A percentile compares a stretch with the other conserved stretches of the same genome.
phyloP scores from a whole-genome alignment of 1,140 invertebrate genomes.

The Ceratitis capitata region DNA sequence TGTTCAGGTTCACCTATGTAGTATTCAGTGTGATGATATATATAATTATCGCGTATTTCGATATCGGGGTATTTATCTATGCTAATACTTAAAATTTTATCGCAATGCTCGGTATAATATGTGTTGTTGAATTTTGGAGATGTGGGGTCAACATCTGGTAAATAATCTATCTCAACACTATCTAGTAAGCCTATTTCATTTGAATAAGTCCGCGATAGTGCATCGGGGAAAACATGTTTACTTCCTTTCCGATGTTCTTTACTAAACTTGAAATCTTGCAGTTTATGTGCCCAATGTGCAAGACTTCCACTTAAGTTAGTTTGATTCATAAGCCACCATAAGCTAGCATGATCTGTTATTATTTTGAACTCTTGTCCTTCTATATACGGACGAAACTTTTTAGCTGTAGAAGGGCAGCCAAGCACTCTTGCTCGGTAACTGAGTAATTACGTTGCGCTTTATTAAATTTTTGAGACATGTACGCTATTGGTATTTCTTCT shows the following conservation, averaged over 20 bases:
- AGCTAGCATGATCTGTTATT: no score
- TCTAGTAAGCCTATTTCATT: background rate
- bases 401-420: no score
- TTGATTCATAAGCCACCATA: no score
- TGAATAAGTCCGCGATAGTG: background rate
- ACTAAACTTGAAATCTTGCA: background rate
- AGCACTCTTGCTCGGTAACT: no score
- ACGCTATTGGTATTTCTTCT: no score
- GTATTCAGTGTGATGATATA: background rate
- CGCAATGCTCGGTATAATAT: background rate
- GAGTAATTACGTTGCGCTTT: no score
- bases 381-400: slow-evolving; percentile 1
- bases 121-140: background rate
- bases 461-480: no score
- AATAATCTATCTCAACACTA: background rate
- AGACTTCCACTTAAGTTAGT: background rate
- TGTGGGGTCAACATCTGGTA: background rate
- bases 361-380: no score
- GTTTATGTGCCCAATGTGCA: background rate
- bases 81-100: background rate
- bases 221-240: background rate
- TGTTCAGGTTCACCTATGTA: background rate
- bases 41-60: background rate
- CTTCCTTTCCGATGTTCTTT: background rate
- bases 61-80: background rate